Base-by-base conservation (phyloP, 1,140 invertebrate genomes). In the Marisa cornuarietis region DNA sequence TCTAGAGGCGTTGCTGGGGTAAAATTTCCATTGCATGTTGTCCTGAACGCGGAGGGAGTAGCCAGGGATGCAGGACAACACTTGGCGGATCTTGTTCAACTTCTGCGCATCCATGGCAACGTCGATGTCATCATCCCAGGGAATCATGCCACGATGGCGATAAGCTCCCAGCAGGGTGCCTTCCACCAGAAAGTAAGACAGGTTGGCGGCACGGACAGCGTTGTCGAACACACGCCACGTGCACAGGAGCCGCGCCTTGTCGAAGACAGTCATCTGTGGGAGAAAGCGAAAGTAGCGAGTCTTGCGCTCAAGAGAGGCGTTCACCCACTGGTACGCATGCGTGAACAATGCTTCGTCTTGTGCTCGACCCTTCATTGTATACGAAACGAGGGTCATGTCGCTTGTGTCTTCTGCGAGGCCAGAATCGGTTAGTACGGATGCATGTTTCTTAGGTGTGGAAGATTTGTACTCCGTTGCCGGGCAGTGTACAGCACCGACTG, bases 71-170 rank as follows among this genome's bases (percentile, higher is more conserved):
- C 79, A 80, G 52, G 79, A 80, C 65, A 80, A 65, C 0, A 63
- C 79, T 52, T 16, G 24, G 54, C 68, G 24, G n/a, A 80, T 14
- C 20, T 49, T 71, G 24, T 80, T 18, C 52, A 54, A 18, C 16
- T 80, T 52, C 10, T 18, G 13, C 10, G 18, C 79, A 68, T 80
- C 63, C 26, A 76, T 54, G 22, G 79, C 74, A 1, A 80, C 42
- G 58, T 80, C 79, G 7, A 80, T 80, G 68, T 80, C 79, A 31
- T 80, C 74, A 69, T 80, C 79, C 79, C 79, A 80, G 7, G 79
- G 79, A 51, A 80, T 76, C 10, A 80, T 22, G 54, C 79, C 79
- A 6, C 54, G 49, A 66, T 80, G 79, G 10, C 79, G 73, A 31
- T 63, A 11, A 5, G 63, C 62, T 14, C 75, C 75, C 61, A 76